phyloP scores from a whole-genome alignment of 2,888 invertebrate species.

The Ichneumoninae sp. region DNA sequence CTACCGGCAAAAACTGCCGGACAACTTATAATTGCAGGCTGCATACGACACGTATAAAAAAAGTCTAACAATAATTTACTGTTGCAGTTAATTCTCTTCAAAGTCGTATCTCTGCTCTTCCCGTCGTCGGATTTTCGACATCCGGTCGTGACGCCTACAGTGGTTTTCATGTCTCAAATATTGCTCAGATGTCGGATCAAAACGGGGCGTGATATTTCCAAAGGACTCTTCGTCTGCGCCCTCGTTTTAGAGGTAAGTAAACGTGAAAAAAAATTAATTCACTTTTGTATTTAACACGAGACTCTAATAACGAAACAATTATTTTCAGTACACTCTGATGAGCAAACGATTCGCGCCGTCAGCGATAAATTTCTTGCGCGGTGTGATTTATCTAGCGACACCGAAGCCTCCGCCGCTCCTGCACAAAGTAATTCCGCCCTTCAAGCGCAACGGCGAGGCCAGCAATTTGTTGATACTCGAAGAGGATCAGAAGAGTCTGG shows the following conservation, averaged over 20 bases:
- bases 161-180: slow-evolving; percentile 94
- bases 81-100: slow-evolving; percentile 90
- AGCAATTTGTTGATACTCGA: slow-evolving; percentile 87
- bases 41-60: neutral
- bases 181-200: slow-evolving; percentile 88
- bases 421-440: slow-evolving; percentile 89
- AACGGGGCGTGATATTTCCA: slow-evolving; percentile 89
- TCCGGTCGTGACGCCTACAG: slow-evolving; percentile 88
- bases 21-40: neutral
- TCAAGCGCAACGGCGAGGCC: slow-evolving; percentile 86
- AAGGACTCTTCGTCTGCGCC: slow-evolving; percentile 91
- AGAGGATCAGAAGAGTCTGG: slow-evolving; percentile 81
- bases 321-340: slow-evolving; percentile 88
- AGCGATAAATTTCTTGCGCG: slow-evolving; percentile 91
- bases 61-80: slow-evolving; percentile 21
- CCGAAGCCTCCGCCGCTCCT: slow-evolving; percentile 87
- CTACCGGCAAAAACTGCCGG: too few relatives aligned
- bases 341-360: slow-evolving; percentile 94
- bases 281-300: neutral
- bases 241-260: slow-evolving; percentile 89
- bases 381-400: slow-evolving; percentile 90
- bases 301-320: neutral
- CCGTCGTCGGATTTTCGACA: slow-evolving; percentile 96
- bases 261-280: neutral
- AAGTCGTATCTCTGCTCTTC: slow-evolving; percentile 92